phyloP scores from a whole-genome alignment of 2,113 vertebrate species.

The Heteronetta atricapilla region DNA sequence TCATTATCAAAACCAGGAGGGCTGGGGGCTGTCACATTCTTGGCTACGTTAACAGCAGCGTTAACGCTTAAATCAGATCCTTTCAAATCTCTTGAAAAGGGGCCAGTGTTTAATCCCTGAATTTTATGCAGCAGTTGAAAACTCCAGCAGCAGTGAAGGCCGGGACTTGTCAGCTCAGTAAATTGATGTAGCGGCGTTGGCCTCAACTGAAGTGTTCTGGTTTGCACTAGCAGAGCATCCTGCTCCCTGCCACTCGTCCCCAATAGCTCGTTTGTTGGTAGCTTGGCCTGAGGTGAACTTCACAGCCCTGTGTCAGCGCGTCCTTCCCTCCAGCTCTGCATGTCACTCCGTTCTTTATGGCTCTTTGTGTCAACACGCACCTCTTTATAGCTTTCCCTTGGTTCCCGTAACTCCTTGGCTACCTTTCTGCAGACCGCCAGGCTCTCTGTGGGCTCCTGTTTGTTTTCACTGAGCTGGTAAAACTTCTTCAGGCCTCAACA shows the following conservation, averaged over 20 bases:
- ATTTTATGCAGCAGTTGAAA: neutral
- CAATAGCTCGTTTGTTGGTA: neutral
- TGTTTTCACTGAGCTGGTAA: conserved; percentile 19
- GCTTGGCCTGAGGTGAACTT: neutral
- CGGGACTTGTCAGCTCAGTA: neutral
- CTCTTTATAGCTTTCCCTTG: neutral
- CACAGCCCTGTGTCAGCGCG: neutral
- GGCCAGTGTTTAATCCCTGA: neutral
- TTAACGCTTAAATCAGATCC: neutral
- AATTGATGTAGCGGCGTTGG: neutral
- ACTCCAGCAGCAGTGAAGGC: neutral
- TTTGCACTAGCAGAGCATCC: neutral
- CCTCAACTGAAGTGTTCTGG: neutral
- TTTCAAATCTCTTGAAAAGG: neutral
- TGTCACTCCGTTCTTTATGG: neutral
- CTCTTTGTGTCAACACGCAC: neutral
- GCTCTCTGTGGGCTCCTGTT: neutral
- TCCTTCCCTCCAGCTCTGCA: neutral
- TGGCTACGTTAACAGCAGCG: neutral
- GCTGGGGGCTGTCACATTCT: neutral
- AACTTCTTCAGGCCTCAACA: neutral
- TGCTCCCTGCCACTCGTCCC: neutral
- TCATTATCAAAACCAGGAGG: neutral
- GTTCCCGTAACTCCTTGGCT: neutral
- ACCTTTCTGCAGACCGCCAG: conserved; percentile 1